Conservation (phyloP, 2,888 invertebrate species). For the Ernsta delagoae region DNA sequence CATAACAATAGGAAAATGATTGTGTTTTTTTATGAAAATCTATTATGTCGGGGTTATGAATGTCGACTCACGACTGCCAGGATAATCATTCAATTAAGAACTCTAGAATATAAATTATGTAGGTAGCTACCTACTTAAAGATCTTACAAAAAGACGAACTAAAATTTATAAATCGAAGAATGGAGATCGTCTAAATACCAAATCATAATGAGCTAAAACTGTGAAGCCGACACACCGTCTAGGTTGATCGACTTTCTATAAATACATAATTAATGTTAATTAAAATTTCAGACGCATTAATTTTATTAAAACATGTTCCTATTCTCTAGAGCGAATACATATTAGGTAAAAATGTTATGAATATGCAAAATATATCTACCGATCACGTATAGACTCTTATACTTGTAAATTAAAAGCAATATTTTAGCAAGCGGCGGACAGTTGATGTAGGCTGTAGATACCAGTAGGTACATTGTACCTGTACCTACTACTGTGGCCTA, state of each 20-base stretch:
- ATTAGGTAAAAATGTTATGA: slow-evolving; percentile 7
- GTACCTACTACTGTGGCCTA: too few species aligned
- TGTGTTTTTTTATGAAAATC: too few species aligned
- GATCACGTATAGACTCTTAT: background rate
- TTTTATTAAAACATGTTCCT: slow-evolving; percentile 21
- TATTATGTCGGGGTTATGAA: too few species aligned
- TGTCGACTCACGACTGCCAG: too few species aligned
- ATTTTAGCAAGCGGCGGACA: background rate
- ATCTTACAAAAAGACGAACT: too few species aligned
- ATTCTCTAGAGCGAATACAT: slow-evolving; percentile 1
- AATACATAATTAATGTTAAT: slow-evolving; percentile 31
- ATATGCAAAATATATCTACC: slow-evolving; percentile 21
- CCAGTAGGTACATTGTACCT: too few species aligned
- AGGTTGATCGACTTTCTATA: slow-evolving; percentile 31
- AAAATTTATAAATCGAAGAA: too few species aligned
- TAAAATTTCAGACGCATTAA: slow-evolving; percentile 20
- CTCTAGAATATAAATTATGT: too few species aligned
- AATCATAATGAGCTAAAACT: background rate
- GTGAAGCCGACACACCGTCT: slow-evolving; percentile 23
- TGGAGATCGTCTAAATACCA: background rate
- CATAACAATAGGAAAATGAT: too few species aligned
- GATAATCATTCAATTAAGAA: too few species aligned
- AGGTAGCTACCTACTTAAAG: too few species aligned
- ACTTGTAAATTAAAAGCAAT: slow-evolving; percentile 1
- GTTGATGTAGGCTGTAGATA: background rate